Evolutionary conservation across 2,888 invertebrate genomes (phyloP), one percentile per base, ranked within the genome.

Genomic region (Pinctada fucata): DNA sequence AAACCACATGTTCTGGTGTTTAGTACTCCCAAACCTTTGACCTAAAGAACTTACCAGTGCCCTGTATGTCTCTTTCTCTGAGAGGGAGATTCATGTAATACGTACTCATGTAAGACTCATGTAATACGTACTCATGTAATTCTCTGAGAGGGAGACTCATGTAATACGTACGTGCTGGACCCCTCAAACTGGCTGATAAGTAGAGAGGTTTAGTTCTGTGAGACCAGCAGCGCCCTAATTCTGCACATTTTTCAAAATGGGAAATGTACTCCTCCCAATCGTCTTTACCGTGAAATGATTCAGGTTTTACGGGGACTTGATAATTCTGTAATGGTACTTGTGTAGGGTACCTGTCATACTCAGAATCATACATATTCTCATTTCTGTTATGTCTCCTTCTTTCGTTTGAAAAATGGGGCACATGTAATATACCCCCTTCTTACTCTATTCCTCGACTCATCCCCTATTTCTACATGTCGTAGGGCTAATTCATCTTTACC

Each of bases 1-100:
- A 1, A 75, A 49, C 80, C 77, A 80, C 31, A 49, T 2, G 51
- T 77, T 58, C 50, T 74, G 72, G 31, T 77, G 76, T 51, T 73
- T 77, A 13, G 64, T 58, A 16, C 72, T 73, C 31, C 78, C 78
- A 50, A 78, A 78, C 13, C 74, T 31, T 31, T 31, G 31, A 1
- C 31, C 31, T 31, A 31, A 31, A 31, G 31, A 31, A 31, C 31
- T 73, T n/a, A 72, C 68, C 6, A 58, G 4, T 6, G 77, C 66
- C 71, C 65, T 76, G 4, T 66, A 48, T 10, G 64, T 51, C n/a
- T 47, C 64, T 63, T 13, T 72, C 63, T 10, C 10, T 48, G 13
- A 58, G 63, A 5, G 58, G 58, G 8, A 58, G 13, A 58, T 1
- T 58, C 58, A 58, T 58, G 58, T 58, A 58, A 58, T 58, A 58